Evolutionary conservation across 2,797 vertebrate species (phyloP), one percentile per base, ranked within the genome.

Genomic region (Cynopterus sphinx): DNA sequence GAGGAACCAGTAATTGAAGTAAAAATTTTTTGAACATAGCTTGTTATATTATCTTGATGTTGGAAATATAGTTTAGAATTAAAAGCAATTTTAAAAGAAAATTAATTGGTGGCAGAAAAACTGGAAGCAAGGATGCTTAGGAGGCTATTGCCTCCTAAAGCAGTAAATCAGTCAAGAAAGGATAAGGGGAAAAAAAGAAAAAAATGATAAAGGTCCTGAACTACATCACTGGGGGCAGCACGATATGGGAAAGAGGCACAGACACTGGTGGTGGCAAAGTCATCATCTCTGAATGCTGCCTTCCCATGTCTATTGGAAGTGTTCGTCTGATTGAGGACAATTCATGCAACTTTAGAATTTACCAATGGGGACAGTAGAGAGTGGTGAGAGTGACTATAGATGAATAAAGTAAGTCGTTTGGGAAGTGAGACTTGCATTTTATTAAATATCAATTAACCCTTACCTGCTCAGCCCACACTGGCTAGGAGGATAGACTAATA

Each of bases 11-110:
- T 46, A 78, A 57, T 43, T 78, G 33, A 82, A 87, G 51, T 74
- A 57, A 82, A 95, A 83, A 49, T 65, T 95, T 82, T 86, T 28
- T 22, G 33, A 86, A 26, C n/a, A 75, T 28, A 57, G 46, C 36
- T 68, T 55, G 9, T 70, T 83, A 9, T 49, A 73, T 81, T 78
- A 73, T 51, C 93, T 93, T 94, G 51, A 87, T 53, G 73, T 89
- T 78, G 46, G 24, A 92, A 90, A 92, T 90, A 36, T 6, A 33
- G 51, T 84, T 95, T 84, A 85, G 63, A 24, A 65, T 43, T 91
- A 85, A 84, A 92, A 90, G 61, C 31, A 93, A 57, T 74, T 90
- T 77, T 61, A 49, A 79, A 90, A n/a, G 49, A 12, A 74, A 51
- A 73, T 74, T 83, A n/a, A 39, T 57, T 36, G 59, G 43, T 41